A percentile compares a stretch with the other conserved stretches of the same genome.
These are phyloP conservation scores for Microcebus jonahi DNA, from an alignment of 2,113 vertebrate genomes.

Conservation along the genomic window DNA sequence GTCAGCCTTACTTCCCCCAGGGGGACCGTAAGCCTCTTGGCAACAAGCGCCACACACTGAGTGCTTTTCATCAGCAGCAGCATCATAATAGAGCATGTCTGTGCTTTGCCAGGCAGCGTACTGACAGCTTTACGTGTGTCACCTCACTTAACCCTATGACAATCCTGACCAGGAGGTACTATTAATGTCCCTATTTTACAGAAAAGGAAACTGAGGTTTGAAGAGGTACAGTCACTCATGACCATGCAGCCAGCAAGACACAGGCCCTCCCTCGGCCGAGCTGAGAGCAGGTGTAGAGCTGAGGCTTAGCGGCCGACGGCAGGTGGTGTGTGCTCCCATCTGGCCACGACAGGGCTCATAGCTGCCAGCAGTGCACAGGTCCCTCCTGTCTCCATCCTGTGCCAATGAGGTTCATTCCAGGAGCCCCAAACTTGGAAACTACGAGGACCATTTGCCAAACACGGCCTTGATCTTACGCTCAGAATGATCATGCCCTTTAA, in stretches of 20 bases:
- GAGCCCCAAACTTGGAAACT: neutral
- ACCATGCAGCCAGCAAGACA: neutral
- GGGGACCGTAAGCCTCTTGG: neutral
- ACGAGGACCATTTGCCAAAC: neutral
- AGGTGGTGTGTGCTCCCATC: neutral
- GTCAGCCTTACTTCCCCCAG: neutral
- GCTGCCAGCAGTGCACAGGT: accelerated
- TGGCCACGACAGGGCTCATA: neutral
- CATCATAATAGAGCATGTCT: neutral
- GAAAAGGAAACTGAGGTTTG: neutral
- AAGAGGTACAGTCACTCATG: neutral
- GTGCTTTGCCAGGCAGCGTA: neutral
- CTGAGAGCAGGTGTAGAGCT: neutral
- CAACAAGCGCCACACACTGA: accelerated
- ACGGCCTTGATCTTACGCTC: neutral
- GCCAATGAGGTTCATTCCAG: neutral
- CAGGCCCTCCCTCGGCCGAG: neutral
- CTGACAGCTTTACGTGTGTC: neutral
- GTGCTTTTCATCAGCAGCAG: neutral
- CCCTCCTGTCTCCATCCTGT: too few species aligned
- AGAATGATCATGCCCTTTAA: neutral
- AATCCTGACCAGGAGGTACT: neutral
- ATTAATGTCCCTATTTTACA: neutral
- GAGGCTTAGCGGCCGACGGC: accelerated
- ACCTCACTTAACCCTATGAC: neutral